Conservation (phyloP, 2,888 invertebrate genomes). For the Meiosimyza decipiens region DNA sequence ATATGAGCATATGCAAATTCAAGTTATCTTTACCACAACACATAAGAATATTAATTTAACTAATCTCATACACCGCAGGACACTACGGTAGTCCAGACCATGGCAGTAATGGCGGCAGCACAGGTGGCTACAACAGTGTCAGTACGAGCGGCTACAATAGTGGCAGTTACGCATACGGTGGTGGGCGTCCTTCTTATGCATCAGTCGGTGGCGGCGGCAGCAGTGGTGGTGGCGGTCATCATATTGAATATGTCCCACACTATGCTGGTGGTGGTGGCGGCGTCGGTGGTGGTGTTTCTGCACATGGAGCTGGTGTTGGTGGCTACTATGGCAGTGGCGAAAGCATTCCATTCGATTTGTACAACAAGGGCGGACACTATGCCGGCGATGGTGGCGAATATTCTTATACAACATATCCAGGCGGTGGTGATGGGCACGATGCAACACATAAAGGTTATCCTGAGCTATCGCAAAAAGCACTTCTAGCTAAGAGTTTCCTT, state of each 20-base stretch:
- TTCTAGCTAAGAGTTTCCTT: slow-evolving; percentile 71
- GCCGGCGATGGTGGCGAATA: slow-evolving; percentile 59
- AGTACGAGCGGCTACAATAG: neutral
- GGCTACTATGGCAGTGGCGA: slow-evolving; percentile 35
- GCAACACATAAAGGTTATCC: slow-evolving; percentile 54
- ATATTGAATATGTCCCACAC: slow-evolving; percentile 26
- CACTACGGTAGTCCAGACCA: slow-evolving; percentile 37
- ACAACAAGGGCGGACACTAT: slow-evolving; percentile 45
- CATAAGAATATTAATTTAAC: slow-evolving; percentile 3
- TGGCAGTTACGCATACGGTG: neutral
- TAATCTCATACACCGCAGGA: slow-evolving; percentile 45
- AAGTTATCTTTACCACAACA: neutral
- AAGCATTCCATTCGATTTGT: slow-evolving; percentile 58
- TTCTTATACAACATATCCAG: slow-evolving; percentile 50
- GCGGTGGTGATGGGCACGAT: slow-evolving; percentile 48
- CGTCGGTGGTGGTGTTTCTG: slow-evolving; percentile 22
- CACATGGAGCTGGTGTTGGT: slow-evolving; percentile 48
- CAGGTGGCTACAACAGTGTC: slow-evolving; percentile 1
- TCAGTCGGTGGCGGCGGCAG: slow-evolving; percentile 39
- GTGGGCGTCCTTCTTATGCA: neutral
- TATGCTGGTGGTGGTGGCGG: neutral
- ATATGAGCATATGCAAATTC: neutral
- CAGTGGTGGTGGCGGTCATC: slow-evolving; percentile 47
- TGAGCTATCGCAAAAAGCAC: slow-evolving; percentile 58
- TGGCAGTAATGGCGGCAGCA: neutral